These are phyloP conservation scores for Luffia ferchaultella DNA, from an alignment of 2,888 invertebrate genomes.

Conservation along the genomic window DNA sequence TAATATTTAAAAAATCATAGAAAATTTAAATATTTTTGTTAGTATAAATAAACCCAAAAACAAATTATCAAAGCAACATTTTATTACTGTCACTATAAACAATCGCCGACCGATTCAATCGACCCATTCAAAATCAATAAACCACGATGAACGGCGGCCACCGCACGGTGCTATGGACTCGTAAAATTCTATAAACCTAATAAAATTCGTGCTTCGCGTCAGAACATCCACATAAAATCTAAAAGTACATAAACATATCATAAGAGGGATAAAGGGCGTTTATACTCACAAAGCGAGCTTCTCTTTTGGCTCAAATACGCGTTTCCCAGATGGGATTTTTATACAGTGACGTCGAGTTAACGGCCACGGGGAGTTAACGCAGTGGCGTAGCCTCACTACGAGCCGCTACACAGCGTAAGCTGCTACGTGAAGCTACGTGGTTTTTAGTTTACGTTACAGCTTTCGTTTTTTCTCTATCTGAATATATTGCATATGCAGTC, in stretches of 20 bases:
- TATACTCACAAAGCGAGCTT: conserved; percentile 60
- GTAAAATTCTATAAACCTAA: conserved; percentile 66
- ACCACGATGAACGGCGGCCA: conserved; percentile 60
- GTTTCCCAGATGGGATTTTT: conserved; percentile 63
- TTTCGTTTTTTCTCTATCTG: neutral
- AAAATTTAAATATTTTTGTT: too few relatives aligned
- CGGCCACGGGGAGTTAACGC: conserved; percentile 32
- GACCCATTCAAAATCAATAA: conserved; percentile 48
- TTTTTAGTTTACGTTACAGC: neutral
- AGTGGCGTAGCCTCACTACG: conserved; percentile 10
- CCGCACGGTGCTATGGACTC: conserved; percentile 48
- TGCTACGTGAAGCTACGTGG: neutral
- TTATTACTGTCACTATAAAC: too few relatives aligned
- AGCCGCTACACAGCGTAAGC: neutral
- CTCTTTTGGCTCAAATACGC: conserved; percentile 52
- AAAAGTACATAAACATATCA: conserved; percentile 66
- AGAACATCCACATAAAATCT: conserved; percentile 64
- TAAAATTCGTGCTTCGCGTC: conserved; percentile 63
- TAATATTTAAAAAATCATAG: too few relatives aligned
- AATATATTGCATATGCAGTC: too few relatives aligned
- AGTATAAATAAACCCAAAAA: too few relatives aligned
- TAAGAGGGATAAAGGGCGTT: conserved; percentile 58
- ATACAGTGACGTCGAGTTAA: conserved; percentile 57
- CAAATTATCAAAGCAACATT: too few relatives aligned
- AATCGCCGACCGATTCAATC: too few relatives aligned